Percentiles rank a stretch among this genome's conserved stretches.
phyloP scores from a whole-genome alignment of 2,113 vertebrate genomes.

The Ovis aries region ARS-UI_Ramb_v3.0 NC_056054.1:45569501-45570000 shows the following conservation, averaged over 20 bases:
- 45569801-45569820: neutral
- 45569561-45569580: fast-evolving
- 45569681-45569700: neutral
- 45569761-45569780: neutral
- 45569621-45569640: neutral
- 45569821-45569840: neutral
- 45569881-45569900: neutral
- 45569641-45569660: neutral
- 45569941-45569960: neutral
- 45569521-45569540: neutral
- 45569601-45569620: neutral
- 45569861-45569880: neutral
- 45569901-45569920: neutral
- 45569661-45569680: neutral
- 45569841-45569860: neutral
- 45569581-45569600: neutral
- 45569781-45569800: neutral
- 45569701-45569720: neutral
- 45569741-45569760: neutral
- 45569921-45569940: neutral
- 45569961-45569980: neutral
- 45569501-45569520: neutral
- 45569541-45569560: neutral
- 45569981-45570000: neutral
- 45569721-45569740: neutral